Percentiles rank a stretch among this genome's conserved stretches.
Evolutionary conservation across 1,140 invertebrate genomes (phyloP).

Genomic region (Plectrocnemia conspersa): DNA sequence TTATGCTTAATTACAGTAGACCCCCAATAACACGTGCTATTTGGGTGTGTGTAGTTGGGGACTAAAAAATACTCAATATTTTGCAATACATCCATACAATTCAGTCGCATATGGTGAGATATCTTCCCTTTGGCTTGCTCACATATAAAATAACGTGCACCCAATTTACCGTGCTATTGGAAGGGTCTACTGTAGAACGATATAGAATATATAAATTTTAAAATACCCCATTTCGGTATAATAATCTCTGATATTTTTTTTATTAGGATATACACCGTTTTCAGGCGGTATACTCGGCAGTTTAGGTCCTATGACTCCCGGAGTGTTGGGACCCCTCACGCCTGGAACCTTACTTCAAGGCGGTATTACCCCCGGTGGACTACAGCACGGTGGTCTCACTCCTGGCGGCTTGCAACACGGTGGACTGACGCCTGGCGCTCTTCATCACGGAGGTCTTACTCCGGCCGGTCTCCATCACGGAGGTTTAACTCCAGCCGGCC

Average conservation of each 20-base stretch:
- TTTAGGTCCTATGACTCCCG: slow-evolving; percentile 45
- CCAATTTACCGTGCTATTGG: no score
- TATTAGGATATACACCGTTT: slow-evolving; percentile 8
- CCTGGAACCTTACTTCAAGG: slow-evolving; percentile 46
- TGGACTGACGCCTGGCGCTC: slow-evolving; percentile 48
- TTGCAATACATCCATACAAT: no score
- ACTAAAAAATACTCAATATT: no score
- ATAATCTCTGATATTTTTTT: neutral
- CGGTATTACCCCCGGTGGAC: slow-evolving; percentile 42
- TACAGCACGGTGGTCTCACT: slow-evolving; percentile 32
- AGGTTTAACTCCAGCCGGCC: slow-evolving; percentile 48
- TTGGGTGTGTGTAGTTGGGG: no score
- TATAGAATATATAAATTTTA: no score
- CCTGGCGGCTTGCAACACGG: slow-evolving; percentile 45
- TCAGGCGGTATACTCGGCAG: slow-evolving; percentile 44
- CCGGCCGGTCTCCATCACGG: slow-evolving; percentile 45
- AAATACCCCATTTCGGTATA: slow-evolving; percentile 4
- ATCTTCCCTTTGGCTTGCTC: no score
- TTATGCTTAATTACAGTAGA: no score
- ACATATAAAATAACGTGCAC: no score
- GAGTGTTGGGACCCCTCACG: slow-evolving; percentile 43
- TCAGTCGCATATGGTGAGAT: no score
- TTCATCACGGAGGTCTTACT: slow-evolving; percentile 40
- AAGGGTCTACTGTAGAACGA: no score
- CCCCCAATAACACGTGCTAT: no score